A percentile compares a stretch with the other conserved stretches of the same genome.
Conservation (phyloP, 2,888 invertebrate genomes). For the Amblyteles armatorius region DNA sequence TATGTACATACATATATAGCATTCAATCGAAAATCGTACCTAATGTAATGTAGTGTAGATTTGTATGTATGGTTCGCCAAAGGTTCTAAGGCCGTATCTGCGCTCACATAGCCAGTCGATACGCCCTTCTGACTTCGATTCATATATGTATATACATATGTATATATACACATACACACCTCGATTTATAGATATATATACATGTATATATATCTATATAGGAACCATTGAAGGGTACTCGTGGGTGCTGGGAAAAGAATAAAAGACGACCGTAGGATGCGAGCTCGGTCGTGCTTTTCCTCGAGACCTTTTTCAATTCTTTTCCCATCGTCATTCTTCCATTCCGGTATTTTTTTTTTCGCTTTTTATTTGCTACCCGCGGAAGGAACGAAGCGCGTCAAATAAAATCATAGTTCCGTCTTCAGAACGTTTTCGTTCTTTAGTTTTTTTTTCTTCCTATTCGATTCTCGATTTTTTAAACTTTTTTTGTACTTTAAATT, state of each 20-base stretch:
- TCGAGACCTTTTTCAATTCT: constrained; percentile 32
- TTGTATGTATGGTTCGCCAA: neutral
- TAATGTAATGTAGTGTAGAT: neutral
- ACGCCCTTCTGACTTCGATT: neutral
- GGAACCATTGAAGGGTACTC: neutral
- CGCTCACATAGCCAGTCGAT: neutral
- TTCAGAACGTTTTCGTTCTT: neutral
- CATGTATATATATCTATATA: neutral
- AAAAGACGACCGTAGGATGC: constrained; percentile 13
- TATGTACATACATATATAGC: neutral
- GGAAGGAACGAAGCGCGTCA: constrained; percentile 2
- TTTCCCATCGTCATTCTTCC: constrained; percentile 26
- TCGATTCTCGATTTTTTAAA: neutral
- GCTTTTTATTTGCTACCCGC: constrained; percentile 7
- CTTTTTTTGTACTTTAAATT: constrained; percentile 7
- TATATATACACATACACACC: too few species aligned
- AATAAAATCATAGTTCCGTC: constrained; percentile 55
- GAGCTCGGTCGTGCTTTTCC: neutral
- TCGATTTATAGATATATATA: neutral
- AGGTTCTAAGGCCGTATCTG: neutral
- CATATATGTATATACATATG: neutral
- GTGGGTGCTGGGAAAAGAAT: constrained; percentile 17
- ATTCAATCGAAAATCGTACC: constrained; percentile 6
- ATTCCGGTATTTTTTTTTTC: neutral
- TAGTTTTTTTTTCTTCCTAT: neutral